A percentile compares a stretch with the other conserved stretches of the same genome.
These are phyloP conservation scores for Zelostemma sp. DNA, from an alignment of 1,140 invertebrate species.

Conservation along the genomic window DNA sequence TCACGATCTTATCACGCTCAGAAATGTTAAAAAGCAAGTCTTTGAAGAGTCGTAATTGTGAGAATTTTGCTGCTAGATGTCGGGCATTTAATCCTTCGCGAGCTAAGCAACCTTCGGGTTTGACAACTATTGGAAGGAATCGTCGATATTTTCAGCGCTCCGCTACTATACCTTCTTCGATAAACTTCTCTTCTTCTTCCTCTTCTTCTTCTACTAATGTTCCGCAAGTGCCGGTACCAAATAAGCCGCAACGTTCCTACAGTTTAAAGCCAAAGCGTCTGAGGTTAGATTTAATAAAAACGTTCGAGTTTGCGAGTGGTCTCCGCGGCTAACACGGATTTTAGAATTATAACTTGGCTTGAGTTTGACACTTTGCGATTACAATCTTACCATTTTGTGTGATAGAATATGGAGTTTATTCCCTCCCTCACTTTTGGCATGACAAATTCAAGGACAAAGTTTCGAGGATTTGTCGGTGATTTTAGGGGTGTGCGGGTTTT, in stretches of 20 bases:
- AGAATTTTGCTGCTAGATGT: conserved; percentile 65
- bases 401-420: too few species aligned
- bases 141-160: conserved; percentile 63
- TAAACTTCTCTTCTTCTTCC: conserved; percentile 48
- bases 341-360: conserved; percentile 11
- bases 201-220: conserved; percentile 45
- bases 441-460: too few species aligned
- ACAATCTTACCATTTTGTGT: too few species aligned
- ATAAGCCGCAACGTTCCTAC: conserved; percentile 65
- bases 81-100: conserved; percentile 67
- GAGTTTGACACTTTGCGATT: conserved; percentile 16
- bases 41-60: conserved; percentile 17
- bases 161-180: conserved; percentile 58
- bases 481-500: too few species aligned
- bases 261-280: conserved; percentile 68
- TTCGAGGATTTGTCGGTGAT: not conserved
- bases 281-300: conserved; percentile 68
- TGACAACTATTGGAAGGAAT: conserved; percentile 52
- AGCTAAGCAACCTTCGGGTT: conserved; percentile 58
- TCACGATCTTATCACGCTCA: too few species aligned
- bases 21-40: not conserved
- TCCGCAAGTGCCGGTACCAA: conserved; percentile 58
- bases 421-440: too few species aligned
- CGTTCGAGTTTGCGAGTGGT: conserved; percentile 55
- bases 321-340: conserved; percentile 48